Conservation (phyloP, 2,797 vertebrate genomes). For the Trichosurus vulpecula region DNA sequence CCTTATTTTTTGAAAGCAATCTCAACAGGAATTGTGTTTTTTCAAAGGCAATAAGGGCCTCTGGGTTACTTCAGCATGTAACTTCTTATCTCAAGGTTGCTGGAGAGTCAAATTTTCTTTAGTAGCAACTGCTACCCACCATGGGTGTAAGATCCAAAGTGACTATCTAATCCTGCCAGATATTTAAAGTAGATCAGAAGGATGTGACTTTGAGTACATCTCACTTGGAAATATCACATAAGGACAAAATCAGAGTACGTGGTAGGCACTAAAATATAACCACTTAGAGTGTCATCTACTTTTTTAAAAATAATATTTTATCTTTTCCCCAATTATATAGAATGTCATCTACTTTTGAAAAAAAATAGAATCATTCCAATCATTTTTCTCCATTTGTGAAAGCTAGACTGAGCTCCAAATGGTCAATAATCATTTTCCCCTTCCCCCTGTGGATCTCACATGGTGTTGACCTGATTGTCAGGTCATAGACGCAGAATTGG, state of each 20-base stretch:
- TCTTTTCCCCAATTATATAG: background rate
- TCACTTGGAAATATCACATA: background rate
- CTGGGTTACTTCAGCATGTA: conserved; percentile 33
- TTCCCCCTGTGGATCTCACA: background rate
- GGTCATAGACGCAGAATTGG: background rate
- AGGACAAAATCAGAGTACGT: background rate
- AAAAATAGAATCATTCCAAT: background rate
- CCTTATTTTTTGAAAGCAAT: background rate
- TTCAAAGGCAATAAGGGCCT: conserved; percentile 53
- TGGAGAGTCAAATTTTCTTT: conserved; percentile 60
- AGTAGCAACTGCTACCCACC: conserved; percentile 34
- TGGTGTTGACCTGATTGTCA: background rate
- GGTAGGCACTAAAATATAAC: background rate
- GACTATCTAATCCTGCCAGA: background rate
- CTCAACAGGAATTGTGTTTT: conserved; percentile 64
- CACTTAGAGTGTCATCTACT: background rate
- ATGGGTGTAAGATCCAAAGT: conserved; percentile 42
- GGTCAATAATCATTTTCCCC: background rate
- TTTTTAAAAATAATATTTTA: conserved; percentile 2
- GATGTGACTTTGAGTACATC: conserved; percentile 6
- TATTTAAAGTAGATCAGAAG: conserved; percentile 35
- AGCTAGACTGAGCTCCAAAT: conserved; percentile 44
- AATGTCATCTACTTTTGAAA: conserved; percentile 6
- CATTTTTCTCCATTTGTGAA: conserved; percentile 30
- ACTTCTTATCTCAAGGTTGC: conserved; percentile 24